Conservation (phyloP, 2,888 invertebrate genomes). For the Alloscopus bannaensis region DNA sequence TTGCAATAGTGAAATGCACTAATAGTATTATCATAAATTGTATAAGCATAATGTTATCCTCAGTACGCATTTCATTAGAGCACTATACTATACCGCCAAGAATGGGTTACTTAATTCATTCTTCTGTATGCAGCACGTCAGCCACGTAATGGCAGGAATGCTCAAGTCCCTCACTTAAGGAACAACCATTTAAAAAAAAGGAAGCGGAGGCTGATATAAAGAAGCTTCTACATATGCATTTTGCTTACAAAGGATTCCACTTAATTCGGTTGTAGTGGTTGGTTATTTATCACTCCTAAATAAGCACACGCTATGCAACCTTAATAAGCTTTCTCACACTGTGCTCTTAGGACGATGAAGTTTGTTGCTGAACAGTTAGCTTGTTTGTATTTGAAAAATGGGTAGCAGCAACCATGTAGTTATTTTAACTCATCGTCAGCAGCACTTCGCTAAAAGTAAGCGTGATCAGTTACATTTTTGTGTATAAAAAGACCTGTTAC, state of each 20-base stretch:
- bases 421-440: constrained; percentile 32
- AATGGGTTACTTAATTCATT: constrained; percentile 24
- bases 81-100: too few species aligned
- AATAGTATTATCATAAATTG: too few species aligned
- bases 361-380: constrained; percentile 42
- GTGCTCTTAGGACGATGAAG: background rate
- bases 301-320: constrained; percentile 1
- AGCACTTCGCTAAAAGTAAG: too few species aligned
- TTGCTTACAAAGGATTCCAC: constrained; percentile 11
- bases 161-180: constrained; percentile 4
- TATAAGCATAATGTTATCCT: too few species aligned
- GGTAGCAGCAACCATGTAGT: constrained; percentile 29
- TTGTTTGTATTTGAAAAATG: constrained; percentile 42
- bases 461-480: too few species aligned
- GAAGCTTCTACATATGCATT: too few species aligned
- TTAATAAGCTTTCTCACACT: background rate
- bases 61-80: too few species aligned
- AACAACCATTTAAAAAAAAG: constrained; percentile 14
- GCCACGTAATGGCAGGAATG: too few species aligned
- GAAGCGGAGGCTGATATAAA: background rate
- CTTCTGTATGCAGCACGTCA: constrained; percentile 1
- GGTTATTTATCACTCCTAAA: constrained; percentile 6
- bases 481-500: constrained; percentile 11
- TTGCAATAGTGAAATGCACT: too few species aligned
- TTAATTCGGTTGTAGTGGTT: background rate